Conservation (phyloP, 2,888 invertebrate species). For the Bursaphelenchus okinawaensis region DNA sequence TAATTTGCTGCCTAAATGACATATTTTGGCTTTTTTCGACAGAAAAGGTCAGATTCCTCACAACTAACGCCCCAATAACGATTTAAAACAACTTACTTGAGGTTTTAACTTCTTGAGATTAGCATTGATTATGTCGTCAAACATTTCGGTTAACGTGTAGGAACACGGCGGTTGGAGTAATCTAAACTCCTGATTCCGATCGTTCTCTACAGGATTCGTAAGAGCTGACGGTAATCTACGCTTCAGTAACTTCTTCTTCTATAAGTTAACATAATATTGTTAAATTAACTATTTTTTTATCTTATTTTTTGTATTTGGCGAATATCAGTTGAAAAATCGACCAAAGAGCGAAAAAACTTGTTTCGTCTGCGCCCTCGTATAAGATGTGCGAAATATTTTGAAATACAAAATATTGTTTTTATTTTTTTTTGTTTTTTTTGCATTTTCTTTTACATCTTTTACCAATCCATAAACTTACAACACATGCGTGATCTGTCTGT, state of each 20-base stretch:
- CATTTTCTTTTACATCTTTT: neutral
- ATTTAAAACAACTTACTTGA: too few species aligned
- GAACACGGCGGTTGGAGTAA: slow-evolving; percentile 45
- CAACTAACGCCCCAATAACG: too few species aligned
- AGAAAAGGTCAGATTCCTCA: too few species aligned
- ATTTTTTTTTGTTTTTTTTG: neutral
- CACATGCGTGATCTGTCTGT: slow-evolving; percentile 5
- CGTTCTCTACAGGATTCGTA: slow-evolving; percentile 36
- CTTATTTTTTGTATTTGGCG: neutral
- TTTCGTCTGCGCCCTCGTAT: too few species aligned
- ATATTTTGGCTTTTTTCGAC: too few species aligned
- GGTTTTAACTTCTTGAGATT: slow-evolving; percentile 3
- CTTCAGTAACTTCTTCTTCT: slow-evolving; percentile 19
- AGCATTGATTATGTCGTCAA: slow-evolving; percentile 40
- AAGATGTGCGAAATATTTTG: too few species aligned
- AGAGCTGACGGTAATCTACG: slow-evolving; percentile 23
- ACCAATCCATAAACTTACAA: too few species aligned
- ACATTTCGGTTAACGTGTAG: slow-evolving; percentile 52
- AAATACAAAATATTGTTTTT: too few species aligned
- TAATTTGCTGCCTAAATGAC: neutral
- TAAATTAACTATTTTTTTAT: too few species aligned
- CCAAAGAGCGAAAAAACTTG: neutral
- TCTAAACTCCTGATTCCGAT: slow-evolving; percentile 31
- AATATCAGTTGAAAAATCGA: neutral
- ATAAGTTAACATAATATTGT: neutral